phyloP scores from a whole-genome alignment of 1,140 invertebrate genomes.

The Zaprionus ghesquierei region DNA sequence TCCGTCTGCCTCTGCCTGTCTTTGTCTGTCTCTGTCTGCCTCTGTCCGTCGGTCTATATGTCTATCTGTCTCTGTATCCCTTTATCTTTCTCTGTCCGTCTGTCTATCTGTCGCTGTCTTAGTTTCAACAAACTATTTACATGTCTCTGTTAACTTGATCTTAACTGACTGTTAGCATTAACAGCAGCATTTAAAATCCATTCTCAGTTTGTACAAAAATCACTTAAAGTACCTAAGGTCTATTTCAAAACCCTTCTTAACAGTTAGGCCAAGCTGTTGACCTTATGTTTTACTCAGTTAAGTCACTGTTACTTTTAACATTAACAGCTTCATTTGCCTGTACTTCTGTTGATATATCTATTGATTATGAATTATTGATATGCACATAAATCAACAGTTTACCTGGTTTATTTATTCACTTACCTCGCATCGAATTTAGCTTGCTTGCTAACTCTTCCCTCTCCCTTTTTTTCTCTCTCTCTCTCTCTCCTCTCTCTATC shows the following conservation, averaged over 20 bases:
- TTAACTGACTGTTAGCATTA: neutral
- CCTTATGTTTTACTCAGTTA: neutral
- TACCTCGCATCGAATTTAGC: neutral
- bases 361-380: neutral
- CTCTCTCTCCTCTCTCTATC: neutral
- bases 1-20: no score
- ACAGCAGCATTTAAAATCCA: neutral
- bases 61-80: no score
- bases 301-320: neutral
- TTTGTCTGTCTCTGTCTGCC: no score
- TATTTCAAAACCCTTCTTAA: neutral
- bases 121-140: no score
- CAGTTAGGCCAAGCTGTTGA: neutral
- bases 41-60: no score
- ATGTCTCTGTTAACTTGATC: neutral
- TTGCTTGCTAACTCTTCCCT: neutral
- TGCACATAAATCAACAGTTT: slow-evolving; percentile 5
- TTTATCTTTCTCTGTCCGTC: no score
- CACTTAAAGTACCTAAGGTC: neutral
- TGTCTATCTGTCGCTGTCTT: no score
- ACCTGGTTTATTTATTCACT: slow-evolving; percentile 3
- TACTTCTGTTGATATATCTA: neutral
- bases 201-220: no score
- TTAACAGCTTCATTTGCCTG: neutral
- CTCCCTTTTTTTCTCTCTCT: neutral